Evolutionary conservation across 2,888 invertebrate species (phyloP).

Genomic region (Drosophila fulvimacula): DNA sequence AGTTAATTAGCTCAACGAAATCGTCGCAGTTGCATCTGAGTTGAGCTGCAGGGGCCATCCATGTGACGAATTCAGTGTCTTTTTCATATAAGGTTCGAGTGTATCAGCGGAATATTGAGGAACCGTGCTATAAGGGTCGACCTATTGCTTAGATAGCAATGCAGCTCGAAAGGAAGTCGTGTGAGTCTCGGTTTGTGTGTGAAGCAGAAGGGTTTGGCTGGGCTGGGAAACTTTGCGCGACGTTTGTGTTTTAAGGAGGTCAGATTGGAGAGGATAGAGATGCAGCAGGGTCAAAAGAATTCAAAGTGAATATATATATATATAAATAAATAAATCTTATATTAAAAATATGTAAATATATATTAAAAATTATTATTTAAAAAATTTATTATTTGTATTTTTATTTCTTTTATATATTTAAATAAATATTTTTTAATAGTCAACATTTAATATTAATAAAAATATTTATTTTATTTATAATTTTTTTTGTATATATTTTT

Average conservation of each 20-base stretch:
- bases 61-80: constrained; percentile 55
- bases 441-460: too few relatives aligned
- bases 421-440: too few relatives aligned
- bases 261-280: constrained; percentile 1
- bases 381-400: too few relatives aligned
- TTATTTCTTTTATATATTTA: too few relatives aligned
- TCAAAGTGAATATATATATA: neutral
- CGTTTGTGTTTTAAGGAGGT: neutral
- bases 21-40: constrained; percentile 48
- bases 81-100: constrained; percentile 22
- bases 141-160: constrained; percentile 22
- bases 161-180: constrained; percentile 50
- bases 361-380: too few relatives aligned
- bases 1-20: constrained; percentile 76
- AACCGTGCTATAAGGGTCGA: constrained; percentile 52
- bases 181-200: constrained; percentile 13
- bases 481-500: too few relatives aligned
- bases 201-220: constrained; percentile 45
- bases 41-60: constrained; percentile 30
- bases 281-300: neutral
- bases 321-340: too few relatives aligned
- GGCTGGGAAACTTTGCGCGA: constrained; percentile 30
- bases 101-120: constrained; percentile 33
- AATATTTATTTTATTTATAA: too few relatives aligned
- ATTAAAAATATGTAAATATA: too few relatives aligned